Percentiles rank a stretch among this genome's conserved stretches.
Evolutionary conservation across 1,140 invertebrate species (phyloP).

Genomic region (Dryas iulia): DNA sequence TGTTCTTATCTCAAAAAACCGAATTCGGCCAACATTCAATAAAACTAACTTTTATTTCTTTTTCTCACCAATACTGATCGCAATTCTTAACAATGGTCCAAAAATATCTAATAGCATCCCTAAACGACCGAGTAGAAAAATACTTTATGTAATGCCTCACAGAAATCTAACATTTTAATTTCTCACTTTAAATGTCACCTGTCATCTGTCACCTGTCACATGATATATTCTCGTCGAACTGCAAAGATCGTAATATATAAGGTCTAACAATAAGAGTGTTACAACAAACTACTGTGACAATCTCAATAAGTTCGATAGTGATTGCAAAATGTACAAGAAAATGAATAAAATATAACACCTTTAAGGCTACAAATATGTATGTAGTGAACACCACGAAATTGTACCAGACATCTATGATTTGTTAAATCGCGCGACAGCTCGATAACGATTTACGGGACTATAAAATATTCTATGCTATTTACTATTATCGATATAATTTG

Average conservation of each 20-base stretch:
- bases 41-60: slow-evolving; percentile 58
- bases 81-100: slow-evolving; percentile 78
- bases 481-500: slow-evolving; percentile 23
- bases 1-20: slow-evolving; percentile 58
- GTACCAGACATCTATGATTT: slow-evolving; percentile 26
- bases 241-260: slow-evolving; percentile 53
- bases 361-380: slow-evolving; percentile 15
- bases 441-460: slow-evolving; percentile 15
- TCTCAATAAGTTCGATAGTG: slow-evolving; percentile 60
- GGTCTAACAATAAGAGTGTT: slow-evolving; percentile 75
- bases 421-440: slow-evolving; percentile 8
- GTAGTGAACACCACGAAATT: slow-evolving; percentile 25
- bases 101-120: slow-evolving; percentile 79
- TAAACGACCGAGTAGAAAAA: slow-evolving; percentile 79
- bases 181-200: slow-evolving; percentile 54
- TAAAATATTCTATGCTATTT: slow-evolving; percentile 22
- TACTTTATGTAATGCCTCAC: slow-evolving; percentile 65
- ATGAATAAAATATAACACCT: slow-evolving; percentile 18
- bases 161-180: slow-evolving; percentile 65
- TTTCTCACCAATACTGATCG: slow-evolving; percentile 70
- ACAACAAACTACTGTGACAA: slow-evolving; percentile 68
- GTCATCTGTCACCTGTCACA: slow-evolving; percentile 16
- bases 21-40: slow-evolving; percentile 56
- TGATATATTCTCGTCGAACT: slow-evolving; percentile 55
- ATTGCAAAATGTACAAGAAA: slow-evolving; percentile 62